Evolutionary conservation across 2,113 vertebrate genomes (phyloP).

Genomic region (Hoplias malabaricus): DNA sequence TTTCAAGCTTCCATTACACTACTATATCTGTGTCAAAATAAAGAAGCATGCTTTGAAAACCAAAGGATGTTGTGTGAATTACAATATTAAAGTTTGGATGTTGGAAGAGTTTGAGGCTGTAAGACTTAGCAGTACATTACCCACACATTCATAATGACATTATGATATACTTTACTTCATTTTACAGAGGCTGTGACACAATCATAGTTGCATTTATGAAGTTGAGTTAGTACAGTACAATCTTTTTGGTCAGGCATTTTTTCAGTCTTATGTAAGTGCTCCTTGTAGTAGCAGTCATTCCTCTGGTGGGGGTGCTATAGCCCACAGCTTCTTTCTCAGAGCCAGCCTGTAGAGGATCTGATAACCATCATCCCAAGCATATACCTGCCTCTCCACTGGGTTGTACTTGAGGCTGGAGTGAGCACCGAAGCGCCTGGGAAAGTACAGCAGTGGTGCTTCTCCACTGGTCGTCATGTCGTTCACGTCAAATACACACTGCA

Average conservation of each 20-base stretch:
- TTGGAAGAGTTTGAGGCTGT: too few relatives aligned
- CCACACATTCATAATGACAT: background rate
- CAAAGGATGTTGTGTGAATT: too few relatives aligned
- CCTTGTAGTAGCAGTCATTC: slow-evolving; percentile 15
- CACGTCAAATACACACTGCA: slow-evolving; percentile 94
- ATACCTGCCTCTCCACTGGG: slow-evolving; percentile 86
- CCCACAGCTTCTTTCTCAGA: slow-evolving; percentile 83
- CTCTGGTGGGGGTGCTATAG: slow-evolving; percentile 42
- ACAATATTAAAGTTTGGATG: too few relatives aligned
- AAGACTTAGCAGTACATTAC: background rate
- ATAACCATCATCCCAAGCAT: slow-evolving; percentile 96
- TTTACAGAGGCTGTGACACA: slow-evolving; percentile 35
- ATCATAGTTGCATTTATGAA: slow-evolving; percentile 23
- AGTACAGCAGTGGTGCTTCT: slow-evolving; percentile 88
- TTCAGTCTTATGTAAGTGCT: background rate
- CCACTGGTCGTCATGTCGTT: slow-evolving; percentile 81
- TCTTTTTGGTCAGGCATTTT: slow-evolving; percentile 24
- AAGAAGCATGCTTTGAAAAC: too few relatives aligned
- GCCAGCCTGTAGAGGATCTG: slow-evolving; percentile 93
- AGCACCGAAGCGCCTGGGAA: slow-evolving; percentile 88
- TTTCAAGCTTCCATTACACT: too few relatives aligned
- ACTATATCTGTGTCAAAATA: too few relatives aligned
- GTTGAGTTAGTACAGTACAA: slow-evolving; percentile 24
- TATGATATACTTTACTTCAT: background rate
- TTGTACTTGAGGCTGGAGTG: slow-evolving; percentile 94